Percentiles rank a stretch among this genome's conserved stretches.
Conservation (phyloP, 2,113 vertebrate genomes). For the Colossoma macropomum region DNA sequence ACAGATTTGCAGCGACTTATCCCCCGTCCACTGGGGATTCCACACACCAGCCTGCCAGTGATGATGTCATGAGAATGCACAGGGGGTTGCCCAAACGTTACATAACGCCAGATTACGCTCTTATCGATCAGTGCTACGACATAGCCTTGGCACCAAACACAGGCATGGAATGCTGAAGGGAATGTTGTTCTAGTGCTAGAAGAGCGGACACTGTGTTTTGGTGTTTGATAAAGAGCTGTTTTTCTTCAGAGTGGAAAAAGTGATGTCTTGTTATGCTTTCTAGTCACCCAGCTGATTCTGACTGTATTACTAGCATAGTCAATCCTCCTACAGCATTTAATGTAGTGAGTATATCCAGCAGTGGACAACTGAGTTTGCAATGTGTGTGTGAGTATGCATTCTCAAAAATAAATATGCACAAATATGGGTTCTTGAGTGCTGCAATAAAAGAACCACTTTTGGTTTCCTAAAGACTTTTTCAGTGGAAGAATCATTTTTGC, state of each 20-base stretch:
- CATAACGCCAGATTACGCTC: slow-evolving; percentile 41
- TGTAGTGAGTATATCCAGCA: neutral
- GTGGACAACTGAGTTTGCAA: no score
- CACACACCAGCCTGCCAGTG: slow-evolving; percentile 10
- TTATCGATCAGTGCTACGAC: slow-evolving; percentile 15
- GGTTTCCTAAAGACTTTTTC: no score
- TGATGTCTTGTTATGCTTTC: slow-evolving; percentile 67
- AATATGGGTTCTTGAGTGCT: no score
- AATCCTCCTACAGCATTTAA: neutral
- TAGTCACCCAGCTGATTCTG: slow-evolving; percentile 45
- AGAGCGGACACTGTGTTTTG: neutral
- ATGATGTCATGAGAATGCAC: slow-evolving; percentile 48
- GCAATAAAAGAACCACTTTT: no score
- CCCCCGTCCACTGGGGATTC: slow-evolving; percentile 39
- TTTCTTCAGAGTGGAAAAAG: slow-evolving; percentile 60
- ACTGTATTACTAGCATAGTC: neutral
- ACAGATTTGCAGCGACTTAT: slow-evolving; percentile 47
- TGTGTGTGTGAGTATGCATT: no score
- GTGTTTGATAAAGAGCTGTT: slow-evolving; percentile 70
- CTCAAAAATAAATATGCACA: no score
- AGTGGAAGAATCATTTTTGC: no score
- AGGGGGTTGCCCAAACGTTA: slow-evolving; percentile 23
- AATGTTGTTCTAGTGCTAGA: slow-evolving; percentile 1
- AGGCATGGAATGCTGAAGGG: slow-evolving; percentile 11
- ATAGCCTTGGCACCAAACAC: neutral